Evolutionary conservation across 2,113 vertebrate genomes (phyloP).

Genomic region (Bubo scandiacus): DNA sequence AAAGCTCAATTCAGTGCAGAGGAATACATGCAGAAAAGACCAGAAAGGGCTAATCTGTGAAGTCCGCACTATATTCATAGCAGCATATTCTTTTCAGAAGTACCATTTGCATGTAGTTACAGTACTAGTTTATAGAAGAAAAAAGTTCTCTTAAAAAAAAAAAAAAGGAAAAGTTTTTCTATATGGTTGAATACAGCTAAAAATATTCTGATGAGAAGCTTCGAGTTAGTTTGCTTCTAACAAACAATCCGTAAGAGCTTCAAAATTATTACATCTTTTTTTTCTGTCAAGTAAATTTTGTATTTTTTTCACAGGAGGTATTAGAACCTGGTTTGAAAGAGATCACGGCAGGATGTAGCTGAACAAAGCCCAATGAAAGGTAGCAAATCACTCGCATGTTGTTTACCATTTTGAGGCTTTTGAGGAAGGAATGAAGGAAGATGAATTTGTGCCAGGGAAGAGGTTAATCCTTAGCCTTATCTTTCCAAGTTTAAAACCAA

Average conservation of each 20-base stretch:
- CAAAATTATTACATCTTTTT: background rate
- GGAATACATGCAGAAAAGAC: background rate
- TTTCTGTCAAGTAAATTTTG: background rate
- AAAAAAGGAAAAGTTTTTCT: background rate
- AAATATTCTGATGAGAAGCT: background rate
- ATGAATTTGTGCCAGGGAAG: background rate
- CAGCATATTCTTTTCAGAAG: background rate
- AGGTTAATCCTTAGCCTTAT: background rate
- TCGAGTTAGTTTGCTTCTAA: background rate
- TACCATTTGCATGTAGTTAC: background rate
- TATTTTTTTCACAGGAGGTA: background rate
- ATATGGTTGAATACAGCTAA: background rate
- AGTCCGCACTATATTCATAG: background rate
- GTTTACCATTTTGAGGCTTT: background rate
- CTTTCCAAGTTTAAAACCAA: background rate
- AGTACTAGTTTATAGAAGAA: background rate
- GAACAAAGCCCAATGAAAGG: background rate
- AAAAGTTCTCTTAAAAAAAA: background rate
- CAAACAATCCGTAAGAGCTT: background rate
- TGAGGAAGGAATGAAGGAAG: background rate
- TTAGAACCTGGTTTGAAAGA: background rate
- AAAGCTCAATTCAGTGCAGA: background rate
- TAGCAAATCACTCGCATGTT: background rate
- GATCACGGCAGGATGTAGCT: background rate
- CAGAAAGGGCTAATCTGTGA: background rate